Base-by-base conservation (phyloP, 2,888 invertebrate species). In the Harmothoe impar region DNA sequence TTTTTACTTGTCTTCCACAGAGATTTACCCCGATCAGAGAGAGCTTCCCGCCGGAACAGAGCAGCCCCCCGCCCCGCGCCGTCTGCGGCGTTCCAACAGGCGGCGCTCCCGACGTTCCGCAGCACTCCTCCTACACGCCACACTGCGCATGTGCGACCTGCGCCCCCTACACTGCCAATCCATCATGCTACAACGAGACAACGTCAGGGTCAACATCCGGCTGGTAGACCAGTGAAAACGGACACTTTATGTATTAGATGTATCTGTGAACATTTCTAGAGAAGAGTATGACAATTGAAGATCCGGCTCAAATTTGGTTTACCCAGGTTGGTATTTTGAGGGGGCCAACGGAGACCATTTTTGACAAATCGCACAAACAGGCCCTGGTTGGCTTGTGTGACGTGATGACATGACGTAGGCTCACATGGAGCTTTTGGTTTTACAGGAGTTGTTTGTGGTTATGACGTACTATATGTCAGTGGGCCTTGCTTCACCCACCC, bases 111-210 rank as follows among this genome's bases (percentile, higher is more conserved):
- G 86, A 7, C 86, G 86, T 7, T 31, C 86, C 0, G 86, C 86
- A 7, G 86, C 86, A 15, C 56, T 86, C 31, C 54, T 86, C 7
- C 86, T 86, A 1, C 86, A 86, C 56, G 86, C 86, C 29, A 86
- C 86, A 20, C 86, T 86, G 86, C 86, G 86, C 52, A 52, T 86
- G 54, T 86, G 86, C 54, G 33, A 86, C 86, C 52, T 54, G 86
- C 52, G 29, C 29, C 86, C 86, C 0, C 31, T 86, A 15, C 52
- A 52, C 54, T 86, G 86, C 54, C 17, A 81, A 1, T 23, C 15
- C 31, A 86, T 86, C 86, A 29, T 86, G 86, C 86, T 86, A 25
- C 54, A 86, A 29, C 12, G 56, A 12, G 54, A 31, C 31, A 56
- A 31, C 29, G 54, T 56, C 25, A 3, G 56, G 3, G 86, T 86